Base-by-base conservation (phyloP, 2,797 vertebrate genomes). In the Astyanax mexicanus region DNA sequence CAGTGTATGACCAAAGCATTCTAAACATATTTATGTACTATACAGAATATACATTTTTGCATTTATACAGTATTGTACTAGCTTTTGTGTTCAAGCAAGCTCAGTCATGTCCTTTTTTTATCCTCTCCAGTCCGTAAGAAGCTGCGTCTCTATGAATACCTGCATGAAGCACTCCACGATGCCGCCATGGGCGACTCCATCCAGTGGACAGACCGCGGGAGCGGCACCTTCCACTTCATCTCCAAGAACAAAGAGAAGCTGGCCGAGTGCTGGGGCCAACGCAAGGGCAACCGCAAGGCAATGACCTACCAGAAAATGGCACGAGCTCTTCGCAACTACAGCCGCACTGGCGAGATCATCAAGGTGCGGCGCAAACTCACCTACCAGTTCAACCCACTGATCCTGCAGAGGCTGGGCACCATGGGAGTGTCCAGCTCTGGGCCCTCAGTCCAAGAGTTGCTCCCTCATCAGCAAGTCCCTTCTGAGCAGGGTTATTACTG, bases 281-380 rank as follows among this genome's bases (percentile, higher is more conserved):
- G 96, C 79, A 99, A 99, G 81, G 98, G 98, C 79, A 99, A 99
- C 89, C 95, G 97, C 79, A 99, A 99, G 89, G 95, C 95, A 84
- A 99, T 99, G 98, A 99, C 98, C 42, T 99, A 99, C 44, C 98
- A 99, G 92, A 99, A 99, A 92, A 98, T 99, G 98, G 98, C 98
- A n/a, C 92, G 98, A 70, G 98, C 98, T 0, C 90, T 99, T 60
- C 93, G 98, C 55, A 99, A 99, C 92, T 99, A 99, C 52, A 95
- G 96, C 87, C 95, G 95, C 89, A 99, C 97, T 0, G 98, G 98
- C 0, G 98, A 99, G 93, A 96, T 99, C 47, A 88, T 93, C 29
- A 99, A 99, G 85, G 95, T 99, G 23, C 93, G 97, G 25, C 96
- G 96, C 83, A 99, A 99, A 74, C 92, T 99, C 71, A 99, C 97